A percentile compares a stretch with the other conserved stretches of the same genome.
These are phyloP conservation scores for Sterna hirundo DNA, from an alignment of 2,113 vertebrate genomes.

Conservation along the genomic window DNA sequence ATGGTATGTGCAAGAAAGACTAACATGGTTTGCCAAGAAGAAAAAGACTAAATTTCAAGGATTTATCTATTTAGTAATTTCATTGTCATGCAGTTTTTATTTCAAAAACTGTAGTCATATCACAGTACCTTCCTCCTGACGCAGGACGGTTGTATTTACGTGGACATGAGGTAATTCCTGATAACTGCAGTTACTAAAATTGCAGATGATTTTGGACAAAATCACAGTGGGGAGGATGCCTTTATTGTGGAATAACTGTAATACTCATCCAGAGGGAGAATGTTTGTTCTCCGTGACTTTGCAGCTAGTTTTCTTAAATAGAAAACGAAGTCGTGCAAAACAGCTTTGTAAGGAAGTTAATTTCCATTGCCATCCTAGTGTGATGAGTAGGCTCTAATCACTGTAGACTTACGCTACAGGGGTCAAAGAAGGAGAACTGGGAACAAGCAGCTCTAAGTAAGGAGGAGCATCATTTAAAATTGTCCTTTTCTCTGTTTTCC, in stretches of 20 bases:
- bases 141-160: background rate
- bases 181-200: background rate
- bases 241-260: background rate
- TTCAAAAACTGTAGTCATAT: background rate
- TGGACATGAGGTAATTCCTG: background rate
- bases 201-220: background rate
- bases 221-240: background rate
- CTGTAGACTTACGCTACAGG: background rate
- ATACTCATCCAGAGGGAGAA: background rate
- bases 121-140: background rate
- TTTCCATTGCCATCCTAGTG: background rate
- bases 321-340: background rate
- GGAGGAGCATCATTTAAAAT: background rate
- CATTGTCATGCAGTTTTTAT: background rate
- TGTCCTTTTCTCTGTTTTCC: background rate
- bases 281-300: background rate
- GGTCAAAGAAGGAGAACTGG: background rate
- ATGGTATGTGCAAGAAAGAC: constrained; percentile 75
- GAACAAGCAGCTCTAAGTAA: background rate
- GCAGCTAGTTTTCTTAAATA: background rate
- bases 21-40: constrained; percentile 59
- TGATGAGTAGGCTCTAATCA: background rate
- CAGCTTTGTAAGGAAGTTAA: background rate
- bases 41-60: constrained; percentile 50
- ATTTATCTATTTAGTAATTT: background rate